Evolutionary conservation across 2,797 vertebrate genomes (phyloP).

Genomic region (Psittacula derbiana): DNA sequence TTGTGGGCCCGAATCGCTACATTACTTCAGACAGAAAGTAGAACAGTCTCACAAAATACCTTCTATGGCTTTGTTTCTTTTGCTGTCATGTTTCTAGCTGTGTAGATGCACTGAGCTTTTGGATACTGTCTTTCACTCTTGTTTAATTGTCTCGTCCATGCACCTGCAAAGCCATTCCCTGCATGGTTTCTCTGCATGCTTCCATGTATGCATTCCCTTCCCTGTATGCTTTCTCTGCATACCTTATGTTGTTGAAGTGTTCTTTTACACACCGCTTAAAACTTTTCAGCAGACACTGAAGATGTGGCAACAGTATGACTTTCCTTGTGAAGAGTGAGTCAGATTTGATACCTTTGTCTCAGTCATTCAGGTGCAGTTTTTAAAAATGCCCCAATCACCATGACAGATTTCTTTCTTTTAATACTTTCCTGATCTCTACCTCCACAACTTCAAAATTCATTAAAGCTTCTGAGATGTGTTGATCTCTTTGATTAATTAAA

Average conservation of each 20-base stretch:
- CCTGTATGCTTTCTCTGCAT: background rate
- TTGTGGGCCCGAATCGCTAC: background rate
- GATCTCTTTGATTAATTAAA: slow-evolving; percentile 46
- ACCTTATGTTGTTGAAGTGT: background rate
- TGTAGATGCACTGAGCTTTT: background rate
- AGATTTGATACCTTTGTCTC: background rate
- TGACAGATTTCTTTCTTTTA: slow-evolving; percentile 11
- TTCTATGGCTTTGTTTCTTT: background rate
- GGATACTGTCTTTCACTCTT: background rate
- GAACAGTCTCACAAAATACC: background rate
- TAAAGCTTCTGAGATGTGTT: slow-evolving; percentile 24
- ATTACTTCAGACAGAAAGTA: background rate
- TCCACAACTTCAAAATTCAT: slow-evolving; percentile 32
- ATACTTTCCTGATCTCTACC: slow-evolving; percentile 16
- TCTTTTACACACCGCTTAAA: slow-evolving; percentile 25
- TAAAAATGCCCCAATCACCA: background rate
- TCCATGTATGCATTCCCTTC: background rate
- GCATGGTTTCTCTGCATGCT: background rate
- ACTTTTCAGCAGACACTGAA: background rate
- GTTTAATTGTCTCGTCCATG: background rate
- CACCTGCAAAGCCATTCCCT: background rate
- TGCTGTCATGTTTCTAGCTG: background rate
- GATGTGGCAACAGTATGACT: background rate
- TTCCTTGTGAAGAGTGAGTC: slow-evolving; percentile 5
- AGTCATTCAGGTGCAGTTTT: background rate